Conservation (phyloP, 2,888 invertebrate species). For the Spicauda simplicius region DNA sequence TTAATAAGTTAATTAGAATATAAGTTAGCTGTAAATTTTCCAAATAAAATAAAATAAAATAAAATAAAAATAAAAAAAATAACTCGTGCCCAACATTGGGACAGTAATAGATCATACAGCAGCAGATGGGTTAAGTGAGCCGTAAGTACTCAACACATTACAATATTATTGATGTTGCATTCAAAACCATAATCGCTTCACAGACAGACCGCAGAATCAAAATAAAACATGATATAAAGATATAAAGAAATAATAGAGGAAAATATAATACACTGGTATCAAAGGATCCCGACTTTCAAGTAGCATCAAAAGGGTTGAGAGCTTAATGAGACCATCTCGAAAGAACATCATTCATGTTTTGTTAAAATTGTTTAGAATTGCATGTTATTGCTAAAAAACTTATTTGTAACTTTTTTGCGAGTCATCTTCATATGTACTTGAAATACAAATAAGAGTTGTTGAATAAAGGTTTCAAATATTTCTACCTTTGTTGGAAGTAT, state of each 20-base stretch:
- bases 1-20: too few relatives aligned
- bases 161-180: too few relatives aligned
- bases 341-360: conserved; percentile 48
- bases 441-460: conserved; percentile 15
- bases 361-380: conserved; percentile 46
- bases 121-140: too few relatives aligned
- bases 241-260: not conserved
- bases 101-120: too few relatives aligned
- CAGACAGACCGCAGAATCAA: not conserved
- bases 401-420: conserved; percentile 26
- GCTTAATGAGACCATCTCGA: conserved; percentile 59
- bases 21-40: too few relatives aligned
- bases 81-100: too few relatives aligned
- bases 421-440: conserved; percentile 11
- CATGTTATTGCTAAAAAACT: conserved; percentile 23
- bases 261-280: conserved; percentile 46
- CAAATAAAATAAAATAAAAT: too few relatives aligned
- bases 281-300: conserved; percentile 37
- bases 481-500: not conserved
- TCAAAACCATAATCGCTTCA: not conserved
- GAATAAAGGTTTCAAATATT: not conserved
- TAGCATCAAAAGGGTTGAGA: conserved; percentile 63
- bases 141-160: too few relatives aligned
- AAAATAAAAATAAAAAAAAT: too few relatives aligned
- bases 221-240: not conserved